Evolutionary conservation across 2,113 vertebrate genomes (phyloP).

Genomic region (Rhinolophus ferrumequinum): DNA sequence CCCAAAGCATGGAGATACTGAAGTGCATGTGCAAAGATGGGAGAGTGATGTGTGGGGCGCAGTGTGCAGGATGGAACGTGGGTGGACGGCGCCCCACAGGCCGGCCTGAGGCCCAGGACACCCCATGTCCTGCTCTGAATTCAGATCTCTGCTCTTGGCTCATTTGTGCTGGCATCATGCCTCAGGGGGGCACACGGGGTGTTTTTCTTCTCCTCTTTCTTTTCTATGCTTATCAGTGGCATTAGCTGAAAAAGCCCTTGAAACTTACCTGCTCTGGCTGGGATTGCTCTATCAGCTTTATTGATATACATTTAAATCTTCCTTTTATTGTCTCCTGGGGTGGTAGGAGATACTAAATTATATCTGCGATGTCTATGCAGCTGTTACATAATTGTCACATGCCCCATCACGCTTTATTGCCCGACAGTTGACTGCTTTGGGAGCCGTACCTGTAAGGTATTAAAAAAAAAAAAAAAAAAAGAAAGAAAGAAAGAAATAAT

Average conservation of each 20-base stretch:
- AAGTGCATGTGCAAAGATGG: not conserved
- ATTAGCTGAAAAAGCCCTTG: not conserved
- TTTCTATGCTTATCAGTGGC: not conserved
- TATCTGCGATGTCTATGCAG: slow-evolving; percentile 12
- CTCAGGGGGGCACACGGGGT: not conserved
- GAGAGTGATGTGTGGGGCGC: too few species aligned
- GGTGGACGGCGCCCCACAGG: not conserved
- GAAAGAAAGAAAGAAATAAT: not conserved
- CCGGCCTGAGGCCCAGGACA: not conserved
- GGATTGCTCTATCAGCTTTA: not conserved
- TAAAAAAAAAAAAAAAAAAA: not conserved
- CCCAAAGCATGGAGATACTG: not conserved
- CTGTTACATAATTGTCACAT: slow-evolving; percentile 51
- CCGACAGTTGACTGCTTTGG: slow-evolving; percentile 1
- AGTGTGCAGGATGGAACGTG: not conserved
- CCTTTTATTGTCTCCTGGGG: slow-evolving; percentile 39
- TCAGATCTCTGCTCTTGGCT: rapidly evolving
- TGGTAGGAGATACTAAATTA: slow-evolving; percentile 28
- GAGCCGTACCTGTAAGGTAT: slow-evolving; percentile 41
- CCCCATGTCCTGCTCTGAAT: rapidly evolving
- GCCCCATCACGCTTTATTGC: not conserved
- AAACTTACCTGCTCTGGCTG: not conserved
- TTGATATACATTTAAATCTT: slow-evolving; percentile 14
- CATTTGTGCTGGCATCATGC: rapidly evolving
- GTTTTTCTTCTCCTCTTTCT: not conserved